A percentile compares a stretch with the other conserved stretches of the same genome.
Conservation (phyloP, 2,888 invertebrate genomes). For the Chrysina gloriosa region DNA sequence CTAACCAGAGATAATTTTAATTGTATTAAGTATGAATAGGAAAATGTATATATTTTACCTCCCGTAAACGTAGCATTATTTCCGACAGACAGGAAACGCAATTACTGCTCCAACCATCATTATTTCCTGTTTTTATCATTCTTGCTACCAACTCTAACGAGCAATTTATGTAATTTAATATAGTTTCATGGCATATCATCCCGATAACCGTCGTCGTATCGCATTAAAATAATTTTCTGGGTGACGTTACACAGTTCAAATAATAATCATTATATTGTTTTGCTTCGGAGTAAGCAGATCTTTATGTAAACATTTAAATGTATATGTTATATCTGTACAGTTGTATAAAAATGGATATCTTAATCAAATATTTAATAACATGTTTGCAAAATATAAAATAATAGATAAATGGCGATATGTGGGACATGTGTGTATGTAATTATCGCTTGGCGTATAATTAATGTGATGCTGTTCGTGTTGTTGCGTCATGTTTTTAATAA, state of each 20-base stretch:
- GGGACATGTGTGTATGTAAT: no score
- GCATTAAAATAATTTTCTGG: conserved; percentile 16
- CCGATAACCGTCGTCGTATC: background rate
- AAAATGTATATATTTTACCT: no score
- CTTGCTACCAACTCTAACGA: background rate
- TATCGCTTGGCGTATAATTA: no score
- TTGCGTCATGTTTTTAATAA: no score
- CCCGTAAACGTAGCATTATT: conserved; percentile 10
- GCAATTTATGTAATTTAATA: conserved; percentile 24
- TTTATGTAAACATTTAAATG: no score
- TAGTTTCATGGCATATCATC: conserved; percentile 3
- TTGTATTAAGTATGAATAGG: no score
- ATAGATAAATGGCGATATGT: background rate
- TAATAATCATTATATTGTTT: conserved; percentile 21
- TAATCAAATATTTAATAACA: conserved; percentile 11
- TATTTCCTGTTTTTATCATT: conserved; percentile 30
- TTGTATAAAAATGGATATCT: conserved; percentile 20
- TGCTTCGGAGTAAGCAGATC: no score
- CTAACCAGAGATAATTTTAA: no score
- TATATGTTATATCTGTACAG: no score
- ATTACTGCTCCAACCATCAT: conserved; percentile 24
- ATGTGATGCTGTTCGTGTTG: no score
- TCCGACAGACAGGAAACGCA: conserved; percentile 27
- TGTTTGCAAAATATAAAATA: conserved; percentile 4
- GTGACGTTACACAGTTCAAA: conserved; percentile 7